Evolutionary conservation across 2,888 invertebrate species (phyloP).

Genomic region (Oscheius myriophilus): DNA sequence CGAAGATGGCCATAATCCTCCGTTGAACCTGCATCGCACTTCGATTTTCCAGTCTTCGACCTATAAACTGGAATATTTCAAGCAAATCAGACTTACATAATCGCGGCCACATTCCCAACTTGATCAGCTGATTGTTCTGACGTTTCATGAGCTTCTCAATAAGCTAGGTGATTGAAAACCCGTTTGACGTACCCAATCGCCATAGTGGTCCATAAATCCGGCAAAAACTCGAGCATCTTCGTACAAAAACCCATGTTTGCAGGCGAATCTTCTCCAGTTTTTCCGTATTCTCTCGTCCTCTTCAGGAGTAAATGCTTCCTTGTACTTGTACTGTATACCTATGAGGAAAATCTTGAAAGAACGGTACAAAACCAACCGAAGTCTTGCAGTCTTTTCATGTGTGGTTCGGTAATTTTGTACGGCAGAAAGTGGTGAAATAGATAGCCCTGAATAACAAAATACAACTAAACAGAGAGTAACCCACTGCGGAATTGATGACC

Average conservation of each 20-base stretch:
- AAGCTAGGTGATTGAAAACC: not conserved
- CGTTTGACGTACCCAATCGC: not conserved
- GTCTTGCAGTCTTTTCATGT: slow-evolving; percentile 16
- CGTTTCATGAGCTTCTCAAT: not conserved
- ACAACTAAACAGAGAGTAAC: not conserved
- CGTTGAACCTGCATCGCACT: slow-evolving; percentile 17
- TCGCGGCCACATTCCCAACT: slow-evolving; percentile 19
- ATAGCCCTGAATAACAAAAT: slow-evolving; percentile 22
- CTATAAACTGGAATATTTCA: not conserved
- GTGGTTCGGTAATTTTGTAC: not conserved
- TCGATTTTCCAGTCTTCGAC: slow-evolving; percentile 20
- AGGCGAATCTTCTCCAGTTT: slow-evolving; percentile 28
- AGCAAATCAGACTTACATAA: slow-evolving; percentile 1
- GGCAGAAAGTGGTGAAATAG: slow-evolving; percentile 26
- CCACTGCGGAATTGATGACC: slow-evolving; percentile 7
- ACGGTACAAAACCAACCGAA: slow-evolving; percentile 10
- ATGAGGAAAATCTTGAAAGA: not conserved
- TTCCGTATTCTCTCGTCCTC: slow-evolving; percentile 28
- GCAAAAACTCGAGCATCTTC: slow-evolving; percentile 27
- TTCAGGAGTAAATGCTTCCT: slow-evolving; percentile 12
- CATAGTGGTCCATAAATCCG: slow-evolving; percentile 13
- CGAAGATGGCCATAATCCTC: slow-evolving; percentile 22
- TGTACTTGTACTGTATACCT: slow-evolving; percentile 21
- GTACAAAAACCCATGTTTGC: slow-evolving; percentile 23
- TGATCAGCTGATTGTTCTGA: slow-evolving; percentile 3